A percentile compares a stretch with the other conserved stretches of the same genome.
Conservation (phyloP, 2,888 invertebrate genomes). For the Lacanobia wlatinum region DNA sequence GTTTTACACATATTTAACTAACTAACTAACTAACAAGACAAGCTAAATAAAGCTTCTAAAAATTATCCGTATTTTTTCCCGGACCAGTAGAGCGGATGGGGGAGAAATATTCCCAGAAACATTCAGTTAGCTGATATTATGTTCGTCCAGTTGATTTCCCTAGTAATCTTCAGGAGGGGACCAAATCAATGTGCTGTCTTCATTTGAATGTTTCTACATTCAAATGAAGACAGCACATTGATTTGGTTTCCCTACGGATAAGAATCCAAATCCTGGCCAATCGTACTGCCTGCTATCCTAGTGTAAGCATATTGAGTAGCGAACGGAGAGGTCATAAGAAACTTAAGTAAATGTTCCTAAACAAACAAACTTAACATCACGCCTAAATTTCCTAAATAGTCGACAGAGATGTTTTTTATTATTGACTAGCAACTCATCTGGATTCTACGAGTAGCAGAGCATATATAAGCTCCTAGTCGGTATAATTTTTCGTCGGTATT, state of each 20-base stretch:
- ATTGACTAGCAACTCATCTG: no score
- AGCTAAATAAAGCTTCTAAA: no score
- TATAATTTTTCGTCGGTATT: no score
- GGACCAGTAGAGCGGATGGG: not conserved
- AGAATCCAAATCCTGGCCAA: slow-evolving; percentile 43
- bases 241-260: slow-evolving; percentile 48
- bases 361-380: not conserved
- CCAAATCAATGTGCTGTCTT: no score
- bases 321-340: slow-evolving; percentile 1
- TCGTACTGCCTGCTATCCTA: slow-evolving; percentile 33
- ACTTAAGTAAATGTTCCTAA: not conserved
- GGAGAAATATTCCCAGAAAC: not conserved
- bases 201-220: slow-evolving; percentile 20
- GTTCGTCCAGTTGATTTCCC: not conserved
- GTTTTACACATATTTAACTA: no score
- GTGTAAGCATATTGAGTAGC: slow-evolving; percentile 23
- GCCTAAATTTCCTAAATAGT: not conserved
- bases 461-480: no score
- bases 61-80: not conserved
- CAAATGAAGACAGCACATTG: slow-evolving; percentile 21
- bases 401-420: no score
- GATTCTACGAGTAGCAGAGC: no score
- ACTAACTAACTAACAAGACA: no score
- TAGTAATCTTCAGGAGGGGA: not conserved
- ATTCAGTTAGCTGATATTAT: not conserved